Percentiles rank a stretch among this genome's conserved stretches.
These are phyloP conservation scores for Hyppa rectilinea DNA, from an alignment of 2,888 invertebrate genomes.

Conservation along the genomic window DNA sequence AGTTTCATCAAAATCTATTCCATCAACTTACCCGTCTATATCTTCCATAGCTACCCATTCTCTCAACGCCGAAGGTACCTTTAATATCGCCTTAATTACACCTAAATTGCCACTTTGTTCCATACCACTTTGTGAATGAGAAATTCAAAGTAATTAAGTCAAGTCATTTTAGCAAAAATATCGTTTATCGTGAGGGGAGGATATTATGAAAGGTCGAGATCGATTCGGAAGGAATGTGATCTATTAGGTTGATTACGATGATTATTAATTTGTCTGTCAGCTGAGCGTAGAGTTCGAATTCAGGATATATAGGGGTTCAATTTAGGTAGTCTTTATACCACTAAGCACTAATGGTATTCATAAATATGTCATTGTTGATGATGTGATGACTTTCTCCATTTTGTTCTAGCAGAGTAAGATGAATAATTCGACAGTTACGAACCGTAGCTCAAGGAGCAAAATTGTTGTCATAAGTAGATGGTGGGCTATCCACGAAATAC, in stretches of 20 bases:
- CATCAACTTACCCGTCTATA: neutral
- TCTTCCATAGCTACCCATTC: constrained; percentile 11
- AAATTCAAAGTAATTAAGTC: constrained; percentile 55
- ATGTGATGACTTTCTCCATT: neutral
- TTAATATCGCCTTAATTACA: constrained; percentile 59
- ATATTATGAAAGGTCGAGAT: constrained; percentile 19
- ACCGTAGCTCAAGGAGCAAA: neutral
- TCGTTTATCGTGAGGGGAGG: constrained; percentile 25
- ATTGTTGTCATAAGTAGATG: neutral
- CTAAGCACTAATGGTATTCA: neutral
- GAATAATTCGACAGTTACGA: neutral
- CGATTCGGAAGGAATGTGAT: constrained; percentile 6
- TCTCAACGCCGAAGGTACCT: constrained; percentile 20
- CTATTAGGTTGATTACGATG: neutral
- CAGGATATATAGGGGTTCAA: neutral
- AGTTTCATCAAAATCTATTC: neutral
- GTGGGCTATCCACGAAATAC: too few relatives aligned
- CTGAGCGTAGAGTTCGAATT: neutral
- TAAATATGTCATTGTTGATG: neutral
- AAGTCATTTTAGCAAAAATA: constrained; percentile 42
- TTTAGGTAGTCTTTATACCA: neutral
- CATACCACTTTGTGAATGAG: constrained; percentile 51
- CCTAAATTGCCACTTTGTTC: constrained; percentile 64
- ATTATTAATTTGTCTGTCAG: neutral
- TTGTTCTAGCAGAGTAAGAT: neutral